Evolutionary conservation across 2,113 vertebrate species (phyloP), one percentile per base, ranked within the genome.

Genomic region (Psammodynastes pulverulentus): DNA sequence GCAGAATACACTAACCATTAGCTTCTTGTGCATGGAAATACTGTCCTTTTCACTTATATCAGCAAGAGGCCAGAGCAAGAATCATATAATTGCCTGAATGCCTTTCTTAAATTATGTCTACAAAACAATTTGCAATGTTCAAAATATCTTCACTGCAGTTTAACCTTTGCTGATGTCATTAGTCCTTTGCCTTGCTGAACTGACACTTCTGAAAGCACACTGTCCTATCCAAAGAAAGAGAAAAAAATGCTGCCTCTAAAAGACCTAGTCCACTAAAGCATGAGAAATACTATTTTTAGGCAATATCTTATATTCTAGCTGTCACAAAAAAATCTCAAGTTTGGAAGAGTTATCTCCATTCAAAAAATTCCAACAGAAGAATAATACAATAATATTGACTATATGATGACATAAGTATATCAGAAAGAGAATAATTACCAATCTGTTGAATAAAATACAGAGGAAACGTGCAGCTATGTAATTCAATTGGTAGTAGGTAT

Each of bases 151-250:
- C 51, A 56, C 43, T 88, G 92, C 89, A 93, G 49, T 93, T 90
- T 56, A 85, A 45, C 84, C 89, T 88, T 88, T 93, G 92, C 85
- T 93, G 92, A 93, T 88, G n/a, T n/a, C n/a, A n/a, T n/a, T 79
- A 90, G 85, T 84, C 39, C 62, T 92, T 92, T 88, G 92, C 58
- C 67, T 90, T 93, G 89, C 89, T 93, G 89, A 93, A 93, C 43
- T 93, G 85, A 90, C 89, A 93, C 51, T 90, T 93, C 92, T 88
- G 49, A 90, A 87, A 87, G 49, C 29, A 90, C 58, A 29, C 12
- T 53, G 29, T 90, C 51, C 85, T 93, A 85, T 90, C 89, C 79
- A 79, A 79, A 79, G n/a, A 79, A 79, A 12, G n/a, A 15, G 39
- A n/a, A 79, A 90, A 90, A 90, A 45, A n/a, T n/a, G n/a, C n/a